These are phyloP conservation scores for Frieseomelitta varia DNA, from an alignment of 1,140 invertebrate genomes.

Conservation along the genomic window DNA sequence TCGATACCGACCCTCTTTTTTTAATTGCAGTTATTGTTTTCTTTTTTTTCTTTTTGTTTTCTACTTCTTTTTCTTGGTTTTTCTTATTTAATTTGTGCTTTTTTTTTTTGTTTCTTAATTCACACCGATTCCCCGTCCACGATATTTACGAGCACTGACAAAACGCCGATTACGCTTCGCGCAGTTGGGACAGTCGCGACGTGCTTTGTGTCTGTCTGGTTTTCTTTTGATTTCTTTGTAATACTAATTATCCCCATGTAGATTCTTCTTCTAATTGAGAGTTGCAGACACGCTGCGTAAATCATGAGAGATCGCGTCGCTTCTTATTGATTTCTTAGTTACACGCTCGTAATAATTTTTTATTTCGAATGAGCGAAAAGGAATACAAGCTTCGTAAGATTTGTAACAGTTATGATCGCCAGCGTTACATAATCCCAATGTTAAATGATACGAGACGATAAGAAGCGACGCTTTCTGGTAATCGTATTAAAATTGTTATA, in stretches of 20 bases:
- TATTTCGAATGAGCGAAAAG: too few species aligned
- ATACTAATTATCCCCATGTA: conserved; percentile 17
- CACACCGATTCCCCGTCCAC: not conserved
- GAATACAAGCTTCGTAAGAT: too few species aligned
- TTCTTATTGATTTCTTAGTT: conserved; percentile 12
- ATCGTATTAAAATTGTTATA: not conserved
- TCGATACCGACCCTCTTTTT: not conserved
- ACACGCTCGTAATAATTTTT: not conserved
- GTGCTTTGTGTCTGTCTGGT: conserved; percentile 16
- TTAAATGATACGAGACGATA: too few species aligned
- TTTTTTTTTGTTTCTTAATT: conserved; percentile 7
- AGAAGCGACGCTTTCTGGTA: conserved; percentile 11
- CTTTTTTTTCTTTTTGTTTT: not conserved
- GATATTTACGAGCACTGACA: conserved; percentile 34
- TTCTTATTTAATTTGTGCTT: conserved; percentile 3
- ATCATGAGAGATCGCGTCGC: conserved; percentile 15
- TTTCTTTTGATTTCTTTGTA: conserved; percentile 20
- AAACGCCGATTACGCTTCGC: conserved; percentile 25
- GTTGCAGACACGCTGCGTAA: not conserved
- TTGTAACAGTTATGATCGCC: too few species aligned
- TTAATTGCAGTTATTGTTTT: conserved; percentile 1
- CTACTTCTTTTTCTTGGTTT: not conserved
- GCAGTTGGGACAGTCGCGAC: conserved; percentile 50
- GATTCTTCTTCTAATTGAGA: not conserved
- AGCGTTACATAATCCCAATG: too few species aligned